A percentile compares a stretch with the other conserved stretches of the same genome.
These are phyloP conservation scores for Camelus dromedarius DNA, from an alignment of 2,113 vertebrate genomes.

Conservation along the genomic window DNA sequence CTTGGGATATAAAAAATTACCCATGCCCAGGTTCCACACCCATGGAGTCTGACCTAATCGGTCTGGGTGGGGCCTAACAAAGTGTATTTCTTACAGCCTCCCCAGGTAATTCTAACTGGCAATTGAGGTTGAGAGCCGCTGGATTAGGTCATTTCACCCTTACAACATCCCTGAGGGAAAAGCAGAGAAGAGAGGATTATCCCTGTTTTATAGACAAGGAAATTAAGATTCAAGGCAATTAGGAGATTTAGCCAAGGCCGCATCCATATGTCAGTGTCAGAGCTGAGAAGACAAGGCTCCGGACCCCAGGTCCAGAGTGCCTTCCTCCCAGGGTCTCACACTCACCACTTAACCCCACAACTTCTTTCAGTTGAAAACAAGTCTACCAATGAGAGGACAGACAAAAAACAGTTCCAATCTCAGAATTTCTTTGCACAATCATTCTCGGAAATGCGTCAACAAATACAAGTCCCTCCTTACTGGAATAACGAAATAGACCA, in stretches of 20 bases:
- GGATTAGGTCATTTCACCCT: constrained; percentile 5
- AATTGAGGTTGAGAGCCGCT: not conserved
- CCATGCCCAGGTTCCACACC: not conserved
- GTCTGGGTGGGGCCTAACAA: not conserved
- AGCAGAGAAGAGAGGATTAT: not conserved
- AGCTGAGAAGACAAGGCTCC: constrained; percentile 38
- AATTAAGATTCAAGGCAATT: not conserved
- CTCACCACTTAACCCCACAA: not conserved
- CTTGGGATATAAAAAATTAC: not conserved
- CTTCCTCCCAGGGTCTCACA: not conserved
- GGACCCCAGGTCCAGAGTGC: not conserved
- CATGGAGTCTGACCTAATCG: not conserved
- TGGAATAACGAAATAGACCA: constrained; percentile 71
- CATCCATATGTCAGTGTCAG: not conserved
- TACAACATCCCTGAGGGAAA: not conserved
- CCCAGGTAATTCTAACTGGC: not conserved
- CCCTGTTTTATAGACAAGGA: not conserved
- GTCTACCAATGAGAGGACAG: not conserved
- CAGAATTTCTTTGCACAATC: constrained; percentile 44
- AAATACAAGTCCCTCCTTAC: constrained; percentile 57
- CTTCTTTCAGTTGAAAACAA: not conserved
- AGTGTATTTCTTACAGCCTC: not conserved
- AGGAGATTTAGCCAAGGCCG: not conserved
- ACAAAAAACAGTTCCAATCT: not conserved
- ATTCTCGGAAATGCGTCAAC: constrained; percentile 73